Evolutionary conservation across 2,113 vertebrate genomes (phyloP).

Genomic region (Irena cyanogastra): DNA sequence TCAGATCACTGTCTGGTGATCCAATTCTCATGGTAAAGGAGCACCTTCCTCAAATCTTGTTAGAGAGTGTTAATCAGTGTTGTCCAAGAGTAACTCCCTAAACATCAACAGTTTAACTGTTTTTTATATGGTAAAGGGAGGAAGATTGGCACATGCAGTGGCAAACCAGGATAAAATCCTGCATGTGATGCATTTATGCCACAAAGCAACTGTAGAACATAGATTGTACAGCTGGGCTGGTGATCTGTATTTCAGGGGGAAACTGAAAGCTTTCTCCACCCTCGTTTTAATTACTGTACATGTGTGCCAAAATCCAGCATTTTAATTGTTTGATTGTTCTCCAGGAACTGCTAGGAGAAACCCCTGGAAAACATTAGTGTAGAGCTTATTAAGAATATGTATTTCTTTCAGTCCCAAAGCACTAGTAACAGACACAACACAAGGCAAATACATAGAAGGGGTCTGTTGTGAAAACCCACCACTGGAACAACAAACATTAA

Average conservation of each 20-base stretch:
- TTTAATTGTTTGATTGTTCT: background rate
- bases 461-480: background rate
- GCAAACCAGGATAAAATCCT: background rate
- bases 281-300: background rate
- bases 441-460: background rate
- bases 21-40: background rate
- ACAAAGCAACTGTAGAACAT: rapidly evolving
- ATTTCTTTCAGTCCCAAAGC: background rate
- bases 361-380: background rate
- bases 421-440: background rate
- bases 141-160: rapidly evolving
- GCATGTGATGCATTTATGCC: background rate
- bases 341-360: background rate
- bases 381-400: background rate
- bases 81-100: background rate
- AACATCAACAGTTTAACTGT: background rate
- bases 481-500: background rate
- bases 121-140: background rate
- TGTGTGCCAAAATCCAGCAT: background rate
- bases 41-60: background rate
- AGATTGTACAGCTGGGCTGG: rapidly evolving
- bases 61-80: background rate
- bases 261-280: background rate
- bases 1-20: background rate
- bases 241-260: background rate